Base-by-base conservation (phyloP, 1,140 invertebrate genomes). In the Pseudachorutes palmiensis region DNA sequence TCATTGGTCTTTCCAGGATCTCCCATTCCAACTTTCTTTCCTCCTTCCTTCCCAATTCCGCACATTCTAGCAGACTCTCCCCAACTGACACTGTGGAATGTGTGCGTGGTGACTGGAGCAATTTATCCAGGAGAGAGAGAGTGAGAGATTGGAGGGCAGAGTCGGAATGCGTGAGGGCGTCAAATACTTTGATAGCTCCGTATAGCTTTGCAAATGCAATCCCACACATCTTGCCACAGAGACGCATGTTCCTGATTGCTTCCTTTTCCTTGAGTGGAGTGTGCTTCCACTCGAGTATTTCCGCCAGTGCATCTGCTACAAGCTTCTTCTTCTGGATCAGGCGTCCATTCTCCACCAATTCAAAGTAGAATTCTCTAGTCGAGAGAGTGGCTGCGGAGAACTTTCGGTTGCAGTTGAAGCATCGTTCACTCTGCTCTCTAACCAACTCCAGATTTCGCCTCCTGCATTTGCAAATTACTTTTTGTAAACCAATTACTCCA, bases 151-250 rank as follows among this genome's bases (percentile, higher is more conserved):
- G n/a, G n/a, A n/a, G n/a, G n/a, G n/a, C n/a, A n/a, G 51, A 55
- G 51, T 26, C 24, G 14, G 51, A 55, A 55, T 55, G 51, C 14
- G 24, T 22, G 24, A 55, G 51, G 24, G 51, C 9, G 24, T 55
- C 51, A 26, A 55, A 55, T 26, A 55, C 51, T 26, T 55, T 55
- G 12, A 55, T 55, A 12, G 51, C 51, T 55, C 12, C 51, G 24
- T 55, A 55, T 22, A 55, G 24, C 24, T 55, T 55, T 5, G 51
- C 51, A 16, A 55, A 14, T 5, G 51, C 51, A 14, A 55, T 26
- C 3, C 51, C 51, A 55, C 51, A 55, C 9, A 55, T 22, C 5
- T 55, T 24, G 5, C 51, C 51, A 55, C 51, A 55, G 51, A 55
- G 5, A 5, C 24, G 12, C 3, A 55, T 5, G 12, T 55, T 14